Evolutionary conservation across 2,888 invertebrate genomes (phyloP).

Genomic region (Eristalis tenax): DNA sequence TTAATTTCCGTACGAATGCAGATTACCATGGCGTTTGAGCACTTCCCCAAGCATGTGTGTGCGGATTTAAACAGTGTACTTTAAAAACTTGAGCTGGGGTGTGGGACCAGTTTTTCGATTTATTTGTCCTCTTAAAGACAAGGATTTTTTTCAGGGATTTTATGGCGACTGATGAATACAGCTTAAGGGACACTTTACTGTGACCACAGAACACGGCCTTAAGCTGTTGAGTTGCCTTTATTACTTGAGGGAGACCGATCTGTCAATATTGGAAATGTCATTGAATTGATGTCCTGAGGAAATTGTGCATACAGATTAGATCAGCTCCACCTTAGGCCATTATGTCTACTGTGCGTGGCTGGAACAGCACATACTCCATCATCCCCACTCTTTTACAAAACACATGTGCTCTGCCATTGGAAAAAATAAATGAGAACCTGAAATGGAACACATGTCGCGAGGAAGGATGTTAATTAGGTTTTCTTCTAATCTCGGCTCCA

Average conservation of each 20-base stretch:
- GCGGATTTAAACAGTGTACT: too few species aligned
- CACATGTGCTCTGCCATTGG: background rate
- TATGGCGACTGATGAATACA: conserved; percentile 26
- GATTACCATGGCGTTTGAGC: too few species aligned
- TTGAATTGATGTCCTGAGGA: conserved; percentile 6
- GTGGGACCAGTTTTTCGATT: too few species aligned
- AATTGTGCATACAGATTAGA: background rate
- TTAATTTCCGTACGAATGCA: too few species aligned
- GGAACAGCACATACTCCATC: background rate
- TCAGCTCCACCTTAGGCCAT: background rate
- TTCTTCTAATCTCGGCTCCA: conserved; percentile 51
- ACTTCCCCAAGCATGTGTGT: too few species aligned
- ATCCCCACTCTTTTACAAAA: background rate
- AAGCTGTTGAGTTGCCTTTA: too few species aligned
- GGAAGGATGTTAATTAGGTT: conserved; percentile 66
- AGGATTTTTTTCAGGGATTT: background rate
- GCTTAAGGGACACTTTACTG: conserved; percentile 22
- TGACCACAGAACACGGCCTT: too few species aligned
- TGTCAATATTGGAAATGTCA: conserved; percentile 11
- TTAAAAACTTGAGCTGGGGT: too few species aligned
- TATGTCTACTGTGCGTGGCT: background rate
- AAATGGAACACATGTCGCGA: conserved; percentile 53
- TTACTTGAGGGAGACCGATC: background rate
- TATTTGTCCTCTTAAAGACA: too few species aligned
- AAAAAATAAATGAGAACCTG: background rate